Base-by-base conservation (phyloP, 2,113 vertebrate genomes). In the Menura novaehollandiae region DNA sequence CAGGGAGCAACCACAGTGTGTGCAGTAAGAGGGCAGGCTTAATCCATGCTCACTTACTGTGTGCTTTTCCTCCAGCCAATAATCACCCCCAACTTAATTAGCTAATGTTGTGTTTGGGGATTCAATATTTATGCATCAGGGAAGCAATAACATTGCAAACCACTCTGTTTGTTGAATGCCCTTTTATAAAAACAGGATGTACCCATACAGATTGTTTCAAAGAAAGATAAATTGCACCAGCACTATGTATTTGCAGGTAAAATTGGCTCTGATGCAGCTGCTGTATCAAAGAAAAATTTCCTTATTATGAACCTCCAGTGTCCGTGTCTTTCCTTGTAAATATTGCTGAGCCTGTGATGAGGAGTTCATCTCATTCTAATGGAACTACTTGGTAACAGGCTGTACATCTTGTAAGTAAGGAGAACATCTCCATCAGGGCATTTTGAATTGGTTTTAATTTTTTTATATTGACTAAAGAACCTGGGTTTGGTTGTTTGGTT, bases 21-120 rank as follows among this genome's bases (percentile, higher is more conserved):
- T 86, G 83, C 83, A 86, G 79, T 92, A 66, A 92, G 91, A 96
- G 77, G 94, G 77, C 80, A 95, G 80, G 69, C 81, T 91, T 89
- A 85, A 68, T 43, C 77, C 84, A 17, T 59, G 24, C 73, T 71
- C 86, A 35, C 79, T 74, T 62, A 43, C 41, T n/a, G 19, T 71
- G 73, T 72, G 55, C 76, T 82, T 92, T 66, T 72, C 82, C 89
- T 92, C 24, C 1, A 30, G 74, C 87, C 86, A 76, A 11, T 95
- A 85, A 93, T 85, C 69, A 89, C 60, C 73, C 56, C 46, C 73
- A 89, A 55, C 15, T 91, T 95, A 78, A 96, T 95, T 95, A 94
- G 64, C 73, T 81, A 72, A 91, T 71, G 60, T 28, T 81, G 73
- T 81, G 52, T 85, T 97, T 92, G 77, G 86, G 24, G 63, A 81